Evolutionary conservation across 1,140 invertebrate genomes (phyloP).

Genomic region (Bacillus rossius): DNA sequence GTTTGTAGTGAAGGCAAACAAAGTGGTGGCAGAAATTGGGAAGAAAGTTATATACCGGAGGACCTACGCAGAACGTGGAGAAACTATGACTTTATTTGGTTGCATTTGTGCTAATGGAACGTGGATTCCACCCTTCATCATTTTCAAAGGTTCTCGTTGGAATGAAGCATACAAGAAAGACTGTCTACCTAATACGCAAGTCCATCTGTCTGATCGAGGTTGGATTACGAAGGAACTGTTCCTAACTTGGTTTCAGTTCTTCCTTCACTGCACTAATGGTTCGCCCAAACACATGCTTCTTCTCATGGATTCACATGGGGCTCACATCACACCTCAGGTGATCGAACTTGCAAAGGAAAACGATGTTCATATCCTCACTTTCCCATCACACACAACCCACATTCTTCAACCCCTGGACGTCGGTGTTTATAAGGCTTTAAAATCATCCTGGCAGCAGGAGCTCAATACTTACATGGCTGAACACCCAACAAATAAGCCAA

Average conservation of each 20-base stretch:
- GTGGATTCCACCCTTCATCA: conserved; percentile 4
- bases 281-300: conserved; percentile 9
- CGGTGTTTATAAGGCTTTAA: conserved; percentile 40
- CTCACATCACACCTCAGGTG: conserved; percentile 31
- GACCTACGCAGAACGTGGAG: conserved; percentile 1
- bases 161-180: neutral
- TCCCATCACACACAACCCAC: conserved; percentile 36
- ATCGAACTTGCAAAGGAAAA: conserved; percentile 34
- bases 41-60: neutral
- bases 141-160: conserved; percentile 9
- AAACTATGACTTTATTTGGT: neutral
- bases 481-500: neutral
- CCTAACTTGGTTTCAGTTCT: neutral
- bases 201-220: conserved; percentile 3
- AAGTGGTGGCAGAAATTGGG: neutral
- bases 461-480: neutral
- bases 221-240: conserved; percentile 9
- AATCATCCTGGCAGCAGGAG: conserved; percentile 16
- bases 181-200: conserved; percentile 1
- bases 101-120: conserved; percentile 7
- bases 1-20: conserved; percentile 6
- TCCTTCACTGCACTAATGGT: too few species aligned
- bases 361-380: conserved; percentile 34
- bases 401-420: conserved; percentile 36
- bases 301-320: conserved; percentile 32